These are phyloP conservation scores for Cavia aperea DNA, from an alignment of 2,113 vertebrate genomes.

Conservation along the genomic window DNA sequence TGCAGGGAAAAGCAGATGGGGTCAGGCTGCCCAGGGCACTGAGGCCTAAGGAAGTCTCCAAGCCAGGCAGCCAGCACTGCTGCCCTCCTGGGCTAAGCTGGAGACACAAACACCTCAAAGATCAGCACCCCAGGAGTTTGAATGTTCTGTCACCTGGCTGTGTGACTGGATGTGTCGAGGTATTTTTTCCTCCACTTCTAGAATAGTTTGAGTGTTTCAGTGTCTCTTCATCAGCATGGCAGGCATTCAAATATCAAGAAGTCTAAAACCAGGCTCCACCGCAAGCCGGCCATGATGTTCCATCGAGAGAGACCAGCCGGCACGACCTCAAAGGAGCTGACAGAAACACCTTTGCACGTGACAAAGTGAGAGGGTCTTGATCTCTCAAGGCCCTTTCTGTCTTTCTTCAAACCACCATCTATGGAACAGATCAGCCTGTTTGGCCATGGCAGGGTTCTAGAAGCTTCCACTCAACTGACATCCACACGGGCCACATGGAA, in stretches of 20 bases:
- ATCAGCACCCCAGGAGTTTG: too few species aligned
- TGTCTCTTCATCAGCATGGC: too few species aligned
- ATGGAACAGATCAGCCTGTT: background rate
- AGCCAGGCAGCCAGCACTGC: too few species aligned
- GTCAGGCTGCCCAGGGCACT: background rate
- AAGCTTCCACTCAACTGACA: background rate
- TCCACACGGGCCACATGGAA: background rate
- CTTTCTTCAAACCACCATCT: background rate
- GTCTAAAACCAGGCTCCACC: background rate
- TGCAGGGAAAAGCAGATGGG: background rate
- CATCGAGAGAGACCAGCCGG: too few species aligned
- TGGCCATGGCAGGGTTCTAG: background rate
- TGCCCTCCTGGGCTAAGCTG: too few species aligned
- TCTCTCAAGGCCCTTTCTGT: background rate
- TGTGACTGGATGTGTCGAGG: too few species aligned
- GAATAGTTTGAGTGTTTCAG: background rate
- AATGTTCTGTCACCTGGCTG: too few species aligned
- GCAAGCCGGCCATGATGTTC: accelerated
- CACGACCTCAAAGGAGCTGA: too few species aligned
- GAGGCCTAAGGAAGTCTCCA: background rate
- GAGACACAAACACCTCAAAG: too few species aligned
- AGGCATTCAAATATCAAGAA: background rate
- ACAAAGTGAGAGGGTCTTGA: background rate
- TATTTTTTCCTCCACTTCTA: background rate
- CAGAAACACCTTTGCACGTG: background rate